Conservation (phyloP, 2,113 vertebrate species). For the Hemiprocne comata region DNA sequence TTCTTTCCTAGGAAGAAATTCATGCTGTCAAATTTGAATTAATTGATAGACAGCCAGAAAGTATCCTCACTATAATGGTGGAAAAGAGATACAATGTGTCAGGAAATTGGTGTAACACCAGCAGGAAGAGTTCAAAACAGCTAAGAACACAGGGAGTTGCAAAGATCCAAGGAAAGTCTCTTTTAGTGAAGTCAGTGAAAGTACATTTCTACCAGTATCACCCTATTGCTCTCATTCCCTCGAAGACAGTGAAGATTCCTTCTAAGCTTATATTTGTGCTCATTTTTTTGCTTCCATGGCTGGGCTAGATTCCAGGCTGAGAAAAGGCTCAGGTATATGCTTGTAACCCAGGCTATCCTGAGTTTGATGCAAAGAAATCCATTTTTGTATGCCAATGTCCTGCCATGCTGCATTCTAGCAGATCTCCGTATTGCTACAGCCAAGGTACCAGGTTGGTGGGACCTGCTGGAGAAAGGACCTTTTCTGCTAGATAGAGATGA, state of each 20-base stretch:
- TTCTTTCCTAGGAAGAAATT: not conserved
- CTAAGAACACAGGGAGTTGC: not conserved
- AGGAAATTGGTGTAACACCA: not conserved
- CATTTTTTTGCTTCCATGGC: not conserved
- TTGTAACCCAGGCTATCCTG: not conserved
- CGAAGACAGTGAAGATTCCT: not conserved
- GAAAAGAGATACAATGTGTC: not conserved
- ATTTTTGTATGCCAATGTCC: fast-evolving
- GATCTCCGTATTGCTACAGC: not conserved
- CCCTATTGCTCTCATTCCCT: not conserved
- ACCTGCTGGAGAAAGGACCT: not conserved
- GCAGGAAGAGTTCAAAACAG: not conserved
- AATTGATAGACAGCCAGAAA: not conserved
- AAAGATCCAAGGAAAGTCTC: not conserved
- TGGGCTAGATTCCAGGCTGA: fast-evolving
- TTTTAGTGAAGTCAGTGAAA: not conserved
- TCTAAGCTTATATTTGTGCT: not conserved
- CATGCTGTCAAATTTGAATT: not conserved
- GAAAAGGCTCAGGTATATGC: not conserved
- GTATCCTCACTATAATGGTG: not conserved
- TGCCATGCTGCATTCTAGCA: not conserved
- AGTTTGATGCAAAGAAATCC: not conserved
- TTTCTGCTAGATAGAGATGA: not conserved
- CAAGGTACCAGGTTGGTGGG: not conserved
- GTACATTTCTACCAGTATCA: not conserved